A percentile compares a stretch with the other conserved stretches of the same genome.
These are phyloP conservation scores for Hippocampus barbouri DNA, from an alignment of 2,113 vertebrate species.

Conservation along the genomic window DNA sequence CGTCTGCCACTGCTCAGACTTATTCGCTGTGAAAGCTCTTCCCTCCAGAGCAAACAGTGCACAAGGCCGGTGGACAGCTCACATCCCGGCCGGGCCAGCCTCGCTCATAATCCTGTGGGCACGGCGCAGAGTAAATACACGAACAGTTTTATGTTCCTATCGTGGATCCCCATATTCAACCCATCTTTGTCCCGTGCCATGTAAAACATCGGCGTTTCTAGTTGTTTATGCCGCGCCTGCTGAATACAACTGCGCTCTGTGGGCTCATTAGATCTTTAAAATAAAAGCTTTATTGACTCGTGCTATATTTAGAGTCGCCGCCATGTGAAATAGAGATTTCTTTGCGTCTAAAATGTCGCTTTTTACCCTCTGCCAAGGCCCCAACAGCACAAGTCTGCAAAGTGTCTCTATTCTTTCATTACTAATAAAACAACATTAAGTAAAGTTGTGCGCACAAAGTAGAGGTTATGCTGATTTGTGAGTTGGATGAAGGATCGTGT, in stretches of 20 bases:
- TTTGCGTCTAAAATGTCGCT: constrained; percentile 46
- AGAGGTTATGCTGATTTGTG: constrained; percentile 65
- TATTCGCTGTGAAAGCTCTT: constrained; percentile 68
- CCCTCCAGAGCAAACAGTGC: constrained; percentile 63
- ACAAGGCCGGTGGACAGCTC: constrained; percentile 60
- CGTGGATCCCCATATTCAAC: constrained; percentile 46
- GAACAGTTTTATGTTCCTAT: constrained; percentile 63
- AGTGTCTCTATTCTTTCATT: constrained; percentile 67
- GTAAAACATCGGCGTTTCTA: constrained; percentile 55
- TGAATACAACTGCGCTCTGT: constrained; percentile 53
- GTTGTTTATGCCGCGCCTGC: constrained; percentile 55
- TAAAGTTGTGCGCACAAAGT: constrained; percentile 67
- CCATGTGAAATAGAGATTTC: constrained; percentile 57
- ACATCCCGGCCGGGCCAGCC: constrained; percentile 42
- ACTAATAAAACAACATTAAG: constrained; percentile 68
- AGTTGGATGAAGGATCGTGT: constrained; percentile 55
- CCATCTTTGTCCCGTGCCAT: constrained; percentile 58
- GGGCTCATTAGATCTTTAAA: constrained; percentile 52
- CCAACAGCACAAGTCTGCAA: constrained; percentile 57
- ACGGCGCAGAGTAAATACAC: constrained; percentile 62
- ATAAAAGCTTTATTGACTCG: constrained; percentile 55
- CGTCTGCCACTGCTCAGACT: constrained; percentile 68
- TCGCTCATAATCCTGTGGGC: constrained; percentile 57
- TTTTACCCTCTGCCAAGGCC: constrained; percentile 49
- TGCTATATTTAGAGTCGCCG: constrained; percentile 64